Conservation (phyloP, 92 coral and sea anemone genomes). For the Phymanthus crucifer region DNA sequence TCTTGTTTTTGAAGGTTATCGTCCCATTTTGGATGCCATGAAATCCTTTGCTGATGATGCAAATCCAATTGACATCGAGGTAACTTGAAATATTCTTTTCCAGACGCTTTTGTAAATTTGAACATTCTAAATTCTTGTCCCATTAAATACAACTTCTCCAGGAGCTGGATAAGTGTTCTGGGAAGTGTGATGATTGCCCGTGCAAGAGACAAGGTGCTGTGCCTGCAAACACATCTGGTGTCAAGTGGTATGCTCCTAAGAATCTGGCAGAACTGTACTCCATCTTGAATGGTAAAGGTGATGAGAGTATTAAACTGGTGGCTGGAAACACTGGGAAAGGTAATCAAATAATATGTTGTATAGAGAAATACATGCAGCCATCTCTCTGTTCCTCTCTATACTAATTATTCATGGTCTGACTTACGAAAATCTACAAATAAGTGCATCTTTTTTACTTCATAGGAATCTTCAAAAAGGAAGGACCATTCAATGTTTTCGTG, state of each 20-base stretch:
- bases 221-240: conserved; percentile 23
- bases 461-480: conserved; percentile 73
- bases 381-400: background rate
- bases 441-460: background rate
- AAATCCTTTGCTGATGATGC: conserved; percentile 74
- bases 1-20: conserved; percentile 48
- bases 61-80: conserved; percentile 76
- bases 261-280: conserved; percentile 49
- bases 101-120: background rate
- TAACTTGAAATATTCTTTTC: conserved; percentile 17
- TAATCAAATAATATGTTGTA: no score
- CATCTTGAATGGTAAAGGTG: conserved; percentile 43
- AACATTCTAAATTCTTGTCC: background rate
- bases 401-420: no score
- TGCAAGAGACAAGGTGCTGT: conserved; percentile 35
- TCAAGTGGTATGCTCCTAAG: conserved; percentile 51
- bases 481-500: conserved; percentile 54
- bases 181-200: conserved; percentile 49
- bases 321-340: conserved; percentile 75
- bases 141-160: background rate
- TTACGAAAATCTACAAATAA: background rate
- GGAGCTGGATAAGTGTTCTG: conserved; percentile 28
- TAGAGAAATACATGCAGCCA: background rate
- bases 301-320: conserved; percentile 52
- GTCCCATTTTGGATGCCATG: conserved; percentile 81